A percentile compares a stretch with the other conserved stretches of the same genome.
phyloP scores from a whole-genome alignment of 2,797 vertebrate species.

The Vultur gryphus region DNA sequence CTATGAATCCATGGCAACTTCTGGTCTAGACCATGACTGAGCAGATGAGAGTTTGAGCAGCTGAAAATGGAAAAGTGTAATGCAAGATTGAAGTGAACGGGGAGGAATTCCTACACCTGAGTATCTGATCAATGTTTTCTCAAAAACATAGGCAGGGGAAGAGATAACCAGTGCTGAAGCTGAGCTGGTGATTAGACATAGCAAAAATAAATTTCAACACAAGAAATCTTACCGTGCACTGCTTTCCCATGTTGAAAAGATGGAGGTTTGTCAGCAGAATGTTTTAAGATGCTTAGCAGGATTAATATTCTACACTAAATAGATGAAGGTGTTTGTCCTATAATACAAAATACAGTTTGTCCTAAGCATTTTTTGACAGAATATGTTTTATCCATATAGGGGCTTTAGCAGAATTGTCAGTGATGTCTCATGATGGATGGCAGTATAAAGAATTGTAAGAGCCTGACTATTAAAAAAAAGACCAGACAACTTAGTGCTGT shows the following conservation, averaged over 20 bases:
- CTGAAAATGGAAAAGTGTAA: not conserved
- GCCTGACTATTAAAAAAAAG: not conserved
- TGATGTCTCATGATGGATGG: not conserved
- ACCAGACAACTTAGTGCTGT: not conserved
- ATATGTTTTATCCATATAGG: conserved; percentile 20
- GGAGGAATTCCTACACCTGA: not conserved
- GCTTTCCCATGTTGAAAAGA: not conserved
- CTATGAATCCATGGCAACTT: not conserved
- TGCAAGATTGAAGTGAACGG: not conserved
- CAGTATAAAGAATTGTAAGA: not conserved
- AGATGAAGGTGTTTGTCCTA: conserved; percentile 17
- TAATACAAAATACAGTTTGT: conserved; percentile 28
- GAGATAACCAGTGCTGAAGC: not conserved
- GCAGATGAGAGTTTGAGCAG: not conserved
- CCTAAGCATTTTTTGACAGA: conserved; percentile 33
- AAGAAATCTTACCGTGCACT: not conserved
- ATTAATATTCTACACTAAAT: conserved; percentile 29
- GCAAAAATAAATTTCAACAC: not conserved
- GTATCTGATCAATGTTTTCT: not conserved
- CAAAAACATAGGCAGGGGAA: not conserved
- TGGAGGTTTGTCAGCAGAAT: not conserved
- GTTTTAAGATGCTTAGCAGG: conserved; percentile 6
- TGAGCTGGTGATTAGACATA: not conserved
- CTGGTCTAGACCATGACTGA: not conserved
- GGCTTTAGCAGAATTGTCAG: conserved; percentile 12